phyloP scores from a whole-genome alignment of 2,888 invertebrate species.

The Chirona hameri region DNA sequence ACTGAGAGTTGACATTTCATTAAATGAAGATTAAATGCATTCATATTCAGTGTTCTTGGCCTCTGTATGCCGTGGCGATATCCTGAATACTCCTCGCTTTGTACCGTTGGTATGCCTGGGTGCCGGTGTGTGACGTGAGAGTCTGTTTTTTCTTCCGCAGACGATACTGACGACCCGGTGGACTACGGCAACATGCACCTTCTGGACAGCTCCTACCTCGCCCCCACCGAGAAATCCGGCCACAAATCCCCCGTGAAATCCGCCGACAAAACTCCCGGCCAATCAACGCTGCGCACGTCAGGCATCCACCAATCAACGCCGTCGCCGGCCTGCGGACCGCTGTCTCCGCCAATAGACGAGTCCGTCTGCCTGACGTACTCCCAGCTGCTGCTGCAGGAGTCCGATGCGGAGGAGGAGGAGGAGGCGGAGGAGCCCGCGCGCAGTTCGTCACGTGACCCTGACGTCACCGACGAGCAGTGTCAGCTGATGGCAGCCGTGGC shows the following conservation, averaged over 20 bases:
- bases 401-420: not conserved
- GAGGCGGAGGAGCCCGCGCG: not conserved
- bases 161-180: not conserved
- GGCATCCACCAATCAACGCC: not conserved
- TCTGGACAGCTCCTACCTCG: not conserved
- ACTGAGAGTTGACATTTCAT: too few species aligned
- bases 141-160: not conserved
- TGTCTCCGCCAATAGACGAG: not conserved
- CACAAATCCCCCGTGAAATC: too few species aligned
- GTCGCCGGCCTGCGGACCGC: too few species aligned
- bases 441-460: not conserved
- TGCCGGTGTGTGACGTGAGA: too few species aligned
- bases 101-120: too few species aligned
- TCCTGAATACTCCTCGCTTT: too few species aligned
- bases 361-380: not conserved
- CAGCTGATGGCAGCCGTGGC: not conserved
- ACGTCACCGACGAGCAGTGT: not conserved
- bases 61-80: too few species aligned
- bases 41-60: too few species aligned
- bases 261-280: not conserved
- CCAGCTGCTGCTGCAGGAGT: not conserved
- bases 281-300: not conserved
- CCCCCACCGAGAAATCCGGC: not conserved
- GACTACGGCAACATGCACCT: slow-evolving; percentile 9
- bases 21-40: too few species aligned